Conservation (phyloP, 2,113 vertebrate genomes). For the Mohoua ochrocephala region DNA sequence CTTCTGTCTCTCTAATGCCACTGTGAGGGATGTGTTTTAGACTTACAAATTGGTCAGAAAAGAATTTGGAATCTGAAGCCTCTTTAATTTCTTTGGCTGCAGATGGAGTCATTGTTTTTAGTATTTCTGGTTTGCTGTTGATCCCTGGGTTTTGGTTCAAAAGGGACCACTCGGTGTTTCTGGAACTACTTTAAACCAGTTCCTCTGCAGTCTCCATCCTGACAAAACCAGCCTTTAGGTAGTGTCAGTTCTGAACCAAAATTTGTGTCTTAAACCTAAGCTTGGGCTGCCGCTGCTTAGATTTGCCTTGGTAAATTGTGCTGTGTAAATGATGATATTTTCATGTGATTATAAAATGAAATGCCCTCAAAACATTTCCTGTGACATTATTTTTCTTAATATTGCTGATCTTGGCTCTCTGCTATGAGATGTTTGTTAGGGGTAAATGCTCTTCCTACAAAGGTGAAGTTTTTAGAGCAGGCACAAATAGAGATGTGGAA, state of each 20-base stretch:
- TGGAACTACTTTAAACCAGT: constrained; percentile 17
- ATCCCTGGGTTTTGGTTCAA: background rate
- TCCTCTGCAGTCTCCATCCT: background rate
- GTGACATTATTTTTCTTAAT: background rate
- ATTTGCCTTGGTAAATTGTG: background rate
- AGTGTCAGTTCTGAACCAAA: background rate
- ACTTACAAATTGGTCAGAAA: background rate
- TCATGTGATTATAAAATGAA: background rate
- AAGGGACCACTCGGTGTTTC: background rate
- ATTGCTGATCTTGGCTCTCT: background rate
- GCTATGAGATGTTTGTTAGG: background rate
- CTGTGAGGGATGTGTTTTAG: background rate
- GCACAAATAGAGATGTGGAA: background rate
- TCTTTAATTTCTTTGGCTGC: constrained; percentile 36
- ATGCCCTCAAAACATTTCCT: background rate
- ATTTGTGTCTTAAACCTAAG: background rate
- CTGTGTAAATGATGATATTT: background rate
- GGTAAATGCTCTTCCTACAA: background rate
- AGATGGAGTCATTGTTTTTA: constrained; percentile 22
- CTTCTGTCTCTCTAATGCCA: background rate
- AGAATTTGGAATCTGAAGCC: background rate
- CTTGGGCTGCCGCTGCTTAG: background rate
- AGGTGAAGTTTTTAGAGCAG: background rate
- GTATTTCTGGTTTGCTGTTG: background rate
- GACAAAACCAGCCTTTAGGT: background rate